Evolutionary conservation across 2,797 vertebrate genomes (phyloP).

Genomic region (Spizella passerina): DNA sequence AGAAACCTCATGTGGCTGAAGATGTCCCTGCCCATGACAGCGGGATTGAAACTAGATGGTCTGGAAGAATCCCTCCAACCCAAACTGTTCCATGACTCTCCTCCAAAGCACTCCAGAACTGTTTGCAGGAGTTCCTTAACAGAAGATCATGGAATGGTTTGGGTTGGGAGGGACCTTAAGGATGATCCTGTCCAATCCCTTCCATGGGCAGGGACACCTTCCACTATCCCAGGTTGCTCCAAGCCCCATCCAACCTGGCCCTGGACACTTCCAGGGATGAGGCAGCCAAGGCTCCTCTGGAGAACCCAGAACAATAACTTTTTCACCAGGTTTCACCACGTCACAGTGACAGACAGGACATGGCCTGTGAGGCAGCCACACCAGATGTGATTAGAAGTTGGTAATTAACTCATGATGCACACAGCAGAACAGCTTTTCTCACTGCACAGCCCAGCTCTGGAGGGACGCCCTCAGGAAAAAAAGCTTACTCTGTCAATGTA

Average conservation of each 20-base stretch:
- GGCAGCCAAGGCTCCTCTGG: not conserved
- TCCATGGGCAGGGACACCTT: fast-evolving
- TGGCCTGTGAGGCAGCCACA: not conserved
- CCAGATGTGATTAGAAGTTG: not conserved
- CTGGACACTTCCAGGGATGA: not conserved
- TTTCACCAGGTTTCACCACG: not conserved
- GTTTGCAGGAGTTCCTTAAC: not conserved
- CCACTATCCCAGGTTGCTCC: fast-evolving
- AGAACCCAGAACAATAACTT: not conserved
- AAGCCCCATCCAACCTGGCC: fast-evolving
- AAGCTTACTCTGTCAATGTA: not conserved
- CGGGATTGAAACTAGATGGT: not conserved
- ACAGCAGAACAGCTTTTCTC: not conserved
- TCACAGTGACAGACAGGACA: not conserved
- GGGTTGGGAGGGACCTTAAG: not conserved
- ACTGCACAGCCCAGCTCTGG: not conserved
- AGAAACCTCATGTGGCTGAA: not conserved
- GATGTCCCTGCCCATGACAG: not conserved
- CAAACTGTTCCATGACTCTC: not conserved
- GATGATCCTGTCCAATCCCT: fast-evolving
- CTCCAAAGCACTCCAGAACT: not conserved
- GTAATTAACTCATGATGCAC: not conserved
- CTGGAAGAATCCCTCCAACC: not conserved
- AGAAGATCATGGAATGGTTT: not conserved
- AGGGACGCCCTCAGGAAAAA: not conserved